Base-by-base conservation (phyloP, 1,140 invertebrate species). In the Uloborus diversus region DNA sequence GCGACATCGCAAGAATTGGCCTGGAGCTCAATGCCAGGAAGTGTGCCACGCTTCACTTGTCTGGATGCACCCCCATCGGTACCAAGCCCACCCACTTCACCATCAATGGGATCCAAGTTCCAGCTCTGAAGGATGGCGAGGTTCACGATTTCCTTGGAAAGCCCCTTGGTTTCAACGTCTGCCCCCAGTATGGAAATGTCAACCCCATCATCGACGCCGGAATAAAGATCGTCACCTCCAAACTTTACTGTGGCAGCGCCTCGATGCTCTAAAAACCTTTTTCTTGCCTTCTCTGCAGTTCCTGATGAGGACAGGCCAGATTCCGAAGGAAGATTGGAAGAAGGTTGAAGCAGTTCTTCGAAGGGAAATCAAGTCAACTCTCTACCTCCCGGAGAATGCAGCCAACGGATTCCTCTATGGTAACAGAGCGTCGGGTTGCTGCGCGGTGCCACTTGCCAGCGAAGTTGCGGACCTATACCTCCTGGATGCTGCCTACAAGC, bases 401-500 rank as follows among this genome's bases (percentile, higher is more conserved):
- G 30, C 61, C 20, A 64, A 64, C 32, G 61, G 37, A 17, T 64
- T 37, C 17, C 20, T 64, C 0, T 64, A 64, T 20, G 61, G 61
- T 1, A 7, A 33, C 13, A 20, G 27, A 1, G 9, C 35, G 7
- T 11, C 1, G 5, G 30, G 61, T 17, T 20, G 13, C 2, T 33
- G n/a, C 1, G 30, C 32, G 5, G 37, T 35, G 1, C 61, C 61
- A 4, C 17, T 37, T 14, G 13, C n/a, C 25, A 23, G 14, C 5
- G 61, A 64, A 30, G 61, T 37, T 7, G 7, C 33, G 0, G 61
- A 64, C 32, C 5, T 64, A 2, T 17, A 5, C 4, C 11, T 33
- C 4, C 3, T 64, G 0, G 61, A 37, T 11, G 11, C 5, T 11
- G 61, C 61, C 5, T 64, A 37, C 33, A 64, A 64, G 25, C 61